Base-by-base conservation (phyloP, 2,888 invertebrate genomes). In the Bhutanitis thaidina region DNA sequence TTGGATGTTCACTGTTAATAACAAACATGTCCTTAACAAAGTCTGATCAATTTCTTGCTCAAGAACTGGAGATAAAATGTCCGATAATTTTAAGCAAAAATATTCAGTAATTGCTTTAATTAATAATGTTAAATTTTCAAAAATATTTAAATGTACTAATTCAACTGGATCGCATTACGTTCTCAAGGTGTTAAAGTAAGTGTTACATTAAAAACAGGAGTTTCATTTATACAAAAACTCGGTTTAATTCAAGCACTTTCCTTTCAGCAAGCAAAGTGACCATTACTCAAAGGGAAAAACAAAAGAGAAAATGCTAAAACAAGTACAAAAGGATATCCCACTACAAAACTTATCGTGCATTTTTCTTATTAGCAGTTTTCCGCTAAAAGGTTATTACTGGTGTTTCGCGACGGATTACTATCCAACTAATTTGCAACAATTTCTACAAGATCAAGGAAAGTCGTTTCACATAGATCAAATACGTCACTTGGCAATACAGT, bases 361-460 rank as follows among this genome's bases (percentile, higher is more conserved):
- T 0, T 55, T 56, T 39, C 46, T 77, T 10, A 51, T 70, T 0
- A 53, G 59, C 10, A 57, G 60, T n/a, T 79, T 80, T 43, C 14
- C 27, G 10, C 9, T 70, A 1, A 45, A 46, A 0, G 51, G 53
- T 10, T 44, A n/a, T n/a, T n/a, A 51, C 0, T 72, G 70, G 68
- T 81, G 76, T 57, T 69, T 68, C 9, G 36, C 84, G 12, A 72
- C 74, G 55, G 77, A 81, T 9, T 83, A 71, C 53, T 84, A 71
- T 55, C 75, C 83, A 0, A 65, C 52, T 39, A 81, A 71, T 41
- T 60, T 85, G 41, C 15, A 47, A 7, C 46, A 75, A 56, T 71
- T 60, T 0, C 49, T 83, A 29, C 0, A 15, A 1, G 56, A 55
- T 12, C 56, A 53, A 12, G 45, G 49, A 0, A 62, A 57, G 45